Percentiles rank a stretch among this genome's conserved stretches.
Evolutionary conservation across 2,888 invertebrate species (phyloP).

Genomic region (Dilophus febrilis): DNA sequence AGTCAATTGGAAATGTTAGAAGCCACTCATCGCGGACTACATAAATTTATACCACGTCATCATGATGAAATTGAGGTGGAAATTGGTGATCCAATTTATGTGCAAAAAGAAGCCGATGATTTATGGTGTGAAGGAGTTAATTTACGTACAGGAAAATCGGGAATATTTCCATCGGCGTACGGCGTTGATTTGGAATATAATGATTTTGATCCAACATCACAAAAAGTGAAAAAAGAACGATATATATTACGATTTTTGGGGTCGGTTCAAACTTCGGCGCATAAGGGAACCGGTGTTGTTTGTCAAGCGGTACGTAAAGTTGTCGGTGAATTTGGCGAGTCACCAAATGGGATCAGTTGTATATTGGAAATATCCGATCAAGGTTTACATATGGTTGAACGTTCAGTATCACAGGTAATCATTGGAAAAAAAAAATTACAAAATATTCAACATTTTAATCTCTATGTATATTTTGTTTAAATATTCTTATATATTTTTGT

Average conservation of each 20-base stretch:
- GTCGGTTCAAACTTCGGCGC: constrained; percentile 87
- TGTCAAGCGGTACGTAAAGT: constrained; percentile 84
- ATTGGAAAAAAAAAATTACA: too few species aligned
- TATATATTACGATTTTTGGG: constrained; percentile 88
- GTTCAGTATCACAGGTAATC: constrained; percentile 38
- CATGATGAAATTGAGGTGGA: constrained; percentile 92
- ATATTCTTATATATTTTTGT: too few species aligned
- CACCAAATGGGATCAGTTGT: constrained; percentile 61
- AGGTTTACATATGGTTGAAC: constrained; percentile 87
- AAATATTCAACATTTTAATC: too few species aligned
- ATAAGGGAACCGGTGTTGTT: constrained; percentile 92
- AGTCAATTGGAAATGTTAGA: constrained; percentile 72
- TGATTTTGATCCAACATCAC: constrained; percentile 79
- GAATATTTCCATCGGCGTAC: constrained; percentile 94
- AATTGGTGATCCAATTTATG: constrained; percentile 93
- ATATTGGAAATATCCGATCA: constrained; percentile 91
- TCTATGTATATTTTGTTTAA: too few species aligned
- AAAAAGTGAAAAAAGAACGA: constrained; percentile 70
- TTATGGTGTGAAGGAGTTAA: constrained; percentile 98
- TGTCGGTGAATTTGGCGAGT: constrained; percentile 48
- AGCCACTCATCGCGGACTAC: constrained; percentile 88
- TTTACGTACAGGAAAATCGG: constrained; percentile 78
- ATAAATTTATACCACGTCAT: constrained; percentile 90
- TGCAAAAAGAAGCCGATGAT: constrained; percentile 91
- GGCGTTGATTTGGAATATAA: constrained; percentile 94